These are phyloP conservation scores for Gymnorhina tibicen DNA, from an alignment of 2,113 vertebrate genomes.

Conservation along the genomic window DNA sequence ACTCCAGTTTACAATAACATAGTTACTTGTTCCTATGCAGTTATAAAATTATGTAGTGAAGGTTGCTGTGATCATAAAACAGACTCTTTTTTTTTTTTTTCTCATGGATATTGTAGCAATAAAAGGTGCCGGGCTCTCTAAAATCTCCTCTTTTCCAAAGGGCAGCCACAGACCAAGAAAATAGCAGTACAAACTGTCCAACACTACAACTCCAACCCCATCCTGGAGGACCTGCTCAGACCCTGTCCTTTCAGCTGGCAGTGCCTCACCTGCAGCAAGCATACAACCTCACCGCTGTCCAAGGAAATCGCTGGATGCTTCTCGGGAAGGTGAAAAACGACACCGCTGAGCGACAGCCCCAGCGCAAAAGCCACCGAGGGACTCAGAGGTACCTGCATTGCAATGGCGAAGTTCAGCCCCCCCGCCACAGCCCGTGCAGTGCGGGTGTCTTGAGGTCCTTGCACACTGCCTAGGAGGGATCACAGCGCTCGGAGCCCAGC, in stretches of 20 bases:
- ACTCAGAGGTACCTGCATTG: rapidly evolving
- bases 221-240: background rate
- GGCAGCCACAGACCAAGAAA: background rate
- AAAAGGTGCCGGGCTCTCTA: background rate
- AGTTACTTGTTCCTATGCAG: background rate
- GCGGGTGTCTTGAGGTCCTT: background rate
- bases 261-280: background rate
- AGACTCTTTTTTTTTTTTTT: background rate
- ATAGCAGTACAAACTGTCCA: background rate
- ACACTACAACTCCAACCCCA: background rate
- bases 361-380: background rate
- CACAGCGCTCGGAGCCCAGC: background rate
- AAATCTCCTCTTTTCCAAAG: background rate
- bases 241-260: background rate
- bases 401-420: background rate
- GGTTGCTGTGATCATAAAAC: background rate
- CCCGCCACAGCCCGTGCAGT: rapidly evolving
- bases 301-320: background rate
- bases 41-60: background rate
- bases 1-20: background rate
- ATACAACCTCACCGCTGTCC: rapidly evolving
- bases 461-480: rapidly evolving
- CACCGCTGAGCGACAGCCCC: background rate
- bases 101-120: background rate
- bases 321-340: background rate